Evolutionary conservation across 2,888 invertebrate species (phyloP), one percentile per base, ranked within the genome.

Genomic region (Platycnemis pennipes): DNA sequence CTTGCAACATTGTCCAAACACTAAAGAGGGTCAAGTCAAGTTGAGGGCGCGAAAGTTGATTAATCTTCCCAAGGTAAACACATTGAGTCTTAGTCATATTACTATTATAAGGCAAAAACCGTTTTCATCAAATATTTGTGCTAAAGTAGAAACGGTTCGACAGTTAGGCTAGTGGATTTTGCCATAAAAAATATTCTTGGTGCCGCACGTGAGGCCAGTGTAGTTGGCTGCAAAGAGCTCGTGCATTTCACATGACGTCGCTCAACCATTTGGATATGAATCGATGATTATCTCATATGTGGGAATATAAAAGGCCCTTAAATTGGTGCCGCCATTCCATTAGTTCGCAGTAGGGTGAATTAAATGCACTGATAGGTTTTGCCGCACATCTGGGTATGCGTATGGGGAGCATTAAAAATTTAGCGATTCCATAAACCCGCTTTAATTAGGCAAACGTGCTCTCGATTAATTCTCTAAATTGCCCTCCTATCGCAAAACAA

Each of bases 401-500:
- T 53, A 7, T 63, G 63, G 63, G 63, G 37, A 37, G 77, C 8
- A 63, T 63, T 63, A 37, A 77, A 77, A 77, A 77, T 13, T 1
- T 37, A 11, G 77, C 37, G 31, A 77, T 37, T 77, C 37, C 77
- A 77, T 77, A 77, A 37, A 77, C 31, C 37, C 37, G 0, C 13
- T 37, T 77, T 77, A 77, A 37, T 77, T 31, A 77, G 77, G 77
- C 37, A 77, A 77, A 37, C 77, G 37, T 77, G 37, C 31, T 13
- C 31, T 13, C 37, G 77, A 77, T 77, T 77, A 77, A 77, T 77
- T 77, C 77, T 77, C 37, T 77, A 13, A 77, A 77, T 77, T 77
- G 77, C 8, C 16, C 77, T 37, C 13, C 13, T 77, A 77, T 77
- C 37, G 31, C 37, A 16, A 5, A 37, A 77, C 77, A 77, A 77